Conservation (phyloP, 2,888 invertebrate species). For the Busseola fusca region DNA sequence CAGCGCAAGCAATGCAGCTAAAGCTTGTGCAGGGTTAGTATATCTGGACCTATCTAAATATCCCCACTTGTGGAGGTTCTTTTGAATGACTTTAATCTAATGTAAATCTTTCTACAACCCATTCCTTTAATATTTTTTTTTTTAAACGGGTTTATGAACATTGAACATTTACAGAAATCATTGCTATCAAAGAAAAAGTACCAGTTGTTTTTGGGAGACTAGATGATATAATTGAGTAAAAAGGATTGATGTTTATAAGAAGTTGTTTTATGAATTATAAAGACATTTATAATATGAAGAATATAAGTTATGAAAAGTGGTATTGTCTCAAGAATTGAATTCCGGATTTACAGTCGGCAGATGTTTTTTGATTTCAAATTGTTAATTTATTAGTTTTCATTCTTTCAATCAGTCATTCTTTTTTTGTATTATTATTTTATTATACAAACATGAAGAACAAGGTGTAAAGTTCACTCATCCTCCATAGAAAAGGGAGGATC, state of each 20-base stretch:
- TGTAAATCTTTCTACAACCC: too few relatives aligned
- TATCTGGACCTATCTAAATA: background rate
- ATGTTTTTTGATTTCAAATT: background rate
- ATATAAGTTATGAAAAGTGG: background rate
- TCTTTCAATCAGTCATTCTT: background rate
- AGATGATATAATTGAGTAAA: background rate
- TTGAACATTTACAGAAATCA: too few relatives aligned
- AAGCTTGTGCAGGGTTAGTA: background rate
- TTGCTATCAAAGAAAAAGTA: background rate
- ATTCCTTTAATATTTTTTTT: too few relatives aligned
- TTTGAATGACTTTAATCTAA: background rate
- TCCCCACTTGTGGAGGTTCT: background rate
- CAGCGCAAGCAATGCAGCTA: background rate
- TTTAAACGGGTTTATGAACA: too few relatives aligned
- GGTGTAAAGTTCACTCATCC: too few relatives aligned
- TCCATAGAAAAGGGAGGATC: too few relatives aligned
- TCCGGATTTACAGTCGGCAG: background rate
- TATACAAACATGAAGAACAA: too few relatives aligned
- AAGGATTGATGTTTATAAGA: background rate
- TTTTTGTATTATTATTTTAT: background rate
- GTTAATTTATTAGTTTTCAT: background rate
- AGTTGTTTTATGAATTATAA: too few relatives aligned
- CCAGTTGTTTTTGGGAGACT: background rate
- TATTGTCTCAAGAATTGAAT: too few relatives aligned
- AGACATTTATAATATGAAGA: background rate